These are phyloP conservation scores for Gambelia wislizenii DNA, from an alignment of 2,797 vertebrate genomes.

Conservation along the genomic window DNA sequence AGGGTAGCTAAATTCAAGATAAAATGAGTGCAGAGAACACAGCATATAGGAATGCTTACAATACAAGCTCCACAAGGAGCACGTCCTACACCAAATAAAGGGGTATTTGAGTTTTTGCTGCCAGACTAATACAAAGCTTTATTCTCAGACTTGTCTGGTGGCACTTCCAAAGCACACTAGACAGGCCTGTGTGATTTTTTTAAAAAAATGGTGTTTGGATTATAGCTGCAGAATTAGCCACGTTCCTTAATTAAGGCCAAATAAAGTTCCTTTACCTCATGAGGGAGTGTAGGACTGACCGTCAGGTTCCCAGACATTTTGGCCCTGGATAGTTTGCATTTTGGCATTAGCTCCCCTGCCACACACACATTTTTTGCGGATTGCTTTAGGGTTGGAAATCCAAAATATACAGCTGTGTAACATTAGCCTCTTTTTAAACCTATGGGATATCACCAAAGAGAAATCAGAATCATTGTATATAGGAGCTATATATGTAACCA, in stretches of 20 bases:
- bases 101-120: background rate
- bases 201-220: constrained; percentile 27
- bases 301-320: constrained; percentile 29
- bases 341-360: background rate
- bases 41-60: background rate
- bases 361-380: background rate
- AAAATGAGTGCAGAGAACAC: constrained; percentile 10
- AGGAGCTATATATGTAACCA: background rate
- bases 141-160: constrained; percentile 1
- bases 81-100: background rate
- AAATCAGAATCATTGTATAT: background rate
- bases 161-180: constrained; percentile 7
- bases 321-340: background rate
- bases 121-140: constrained; percentile 13
- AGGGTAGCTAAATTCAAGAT: constrained; percentile 23
- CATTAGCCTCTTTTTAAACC: background rate
- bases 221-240: constrained; percentile 11
- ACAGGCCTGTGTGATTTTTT: constrained; percentile 20
- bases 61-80: background rate
- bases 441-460: background rate
- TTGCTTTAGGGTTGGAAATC: background rate
- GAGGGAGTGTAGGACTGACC: background rate
- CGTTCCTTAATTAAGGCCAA: constrained; percentile 25
- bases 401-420: background rate
- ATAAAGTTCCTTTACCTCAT: constrained; percentile 10